Evolutionary conservation across 2,888 invertebrate species (phyloP).

Genomic region (Limnephilus rhombicus): DNA sequence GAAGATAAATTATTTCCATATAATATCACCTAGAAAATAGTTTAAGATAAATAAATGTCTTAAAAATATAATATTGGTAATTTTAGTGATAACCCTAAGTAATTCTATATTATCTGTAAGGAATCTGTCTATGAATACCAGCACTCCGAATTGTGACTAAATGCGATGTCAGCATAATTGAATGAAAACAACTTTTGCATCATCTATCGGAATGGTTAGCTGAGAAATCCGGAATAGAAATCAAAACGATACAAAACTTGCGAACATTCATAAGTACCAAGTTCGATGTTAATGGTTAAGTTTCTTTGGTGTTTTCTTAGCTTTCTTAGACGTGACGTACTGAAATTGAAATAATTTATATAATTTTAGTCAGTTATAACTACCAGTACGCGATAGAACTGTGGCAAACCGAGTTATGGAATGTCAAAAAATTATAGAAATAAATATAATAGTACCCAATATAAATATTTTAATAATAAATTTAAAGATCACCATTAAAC

Average conservation of each 20-base stretch:
- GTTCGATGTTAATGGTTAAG: not conserved
- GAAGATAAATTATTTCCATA: not conserved
- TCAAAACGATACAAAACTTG: not conserved
- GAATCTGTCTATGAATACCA: not conserved
- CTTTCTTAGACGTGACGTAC: not conserved
- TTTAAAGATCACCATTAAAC: too few relatives aligned
- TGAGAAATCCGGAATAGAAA: not conserved
- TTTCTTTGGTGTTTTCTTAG: not conserved
- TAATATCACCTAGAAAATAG: not conserved
- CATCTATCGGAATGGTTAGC: conserved; percentile 26
- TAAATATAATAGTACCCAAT: too few relatives aligned
- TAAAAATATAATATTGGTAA: not conserved
- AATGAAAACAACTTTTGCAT: conserved; percentile 47
- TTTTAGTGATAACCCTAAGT: not conserved
- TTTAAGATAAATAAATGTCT: not conserved
- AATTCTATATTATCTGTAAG: not conserved
- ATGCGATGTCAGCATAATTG: conserved; percentile 24
- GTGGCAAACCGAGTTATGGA: too few relatives aligned
- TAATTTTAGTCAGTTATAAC: too few relatives aligned
- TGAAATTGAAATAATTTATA: too few relatives aligned
- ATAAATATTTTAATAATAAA: too few relatives aligned
- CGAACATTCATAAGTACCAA: not conserved
- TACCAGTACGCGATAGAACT: too few relatives aligned
- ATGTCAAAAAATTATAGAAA: too few relatives aligned
- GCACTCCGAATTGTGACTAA: not conserved